phyloP scores from a whole-genome alignment of 2,797 vertebrate species.

The Hylomyscus alleni region DNA sequence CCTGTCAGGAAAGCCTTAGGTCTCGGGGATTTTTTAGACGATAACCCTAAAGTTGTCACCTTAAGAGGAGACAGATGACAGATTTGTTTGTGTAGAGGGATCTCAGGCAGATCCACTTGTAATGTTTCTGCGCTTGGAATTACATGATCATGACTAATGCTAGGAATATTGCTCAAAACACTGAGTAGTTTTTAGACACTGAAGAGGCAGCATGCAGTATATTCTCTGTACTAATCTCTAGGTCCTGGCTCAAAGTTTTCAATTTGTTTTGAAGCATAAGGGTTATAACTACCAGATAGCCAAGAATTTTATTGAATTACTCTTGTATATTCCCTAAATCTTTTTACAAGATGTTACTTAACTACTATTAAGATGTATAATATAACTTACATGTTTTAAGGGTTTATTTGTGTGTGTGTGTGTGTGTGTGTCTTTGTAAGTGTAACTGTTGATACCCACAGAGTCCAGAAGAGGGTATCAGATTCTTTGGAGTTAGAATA shows the following conservation, averaged over 20 bases:
- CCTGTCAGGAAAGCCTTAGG: not conserved
- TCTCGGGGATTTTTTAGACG: not conserved
- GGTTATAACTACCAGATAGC: constrained; percentile 23
- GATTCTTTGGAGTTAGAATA: too few species aligned
- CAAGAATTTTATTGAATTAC: not conserved
- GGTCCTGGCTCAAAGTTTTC: not conserved
- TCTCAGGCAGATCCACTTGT: not conserved
- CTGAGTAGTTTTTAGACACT: not conserved
- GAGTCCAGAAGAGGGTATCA: not conserved
- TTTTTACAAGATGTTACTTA: constrained; percentile 46
- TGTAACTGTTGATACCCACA: not conserved
- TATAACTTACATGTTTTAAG: not conserved
- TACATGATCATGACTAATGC: not conserved
- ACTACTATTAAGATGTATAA: not conserved
- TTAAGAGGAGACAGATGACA: constrained; percentile 35
- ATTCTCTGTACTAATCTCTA: constrained; percentile 16
- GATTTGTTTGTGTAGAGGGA: constrained; percentile 20
- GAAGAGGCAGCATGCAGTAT: not conserved
- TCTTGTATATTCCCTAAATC: not conserved
- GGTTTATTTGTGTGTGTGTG: not conserved
- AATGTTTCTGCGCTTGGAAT: not conserved
- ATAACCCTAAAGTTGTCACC: constrained; percentile 3
- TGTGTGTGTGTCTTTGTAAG: not conserved
- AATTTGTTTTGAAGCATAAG: constrained; percentile 35
- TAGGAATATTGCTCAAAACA: constrained; percentile 37